Evolutionary conservation across 2,888 invertebrate genomes (phyloP).

Genomic region (Andrena dorsata): DNA sequence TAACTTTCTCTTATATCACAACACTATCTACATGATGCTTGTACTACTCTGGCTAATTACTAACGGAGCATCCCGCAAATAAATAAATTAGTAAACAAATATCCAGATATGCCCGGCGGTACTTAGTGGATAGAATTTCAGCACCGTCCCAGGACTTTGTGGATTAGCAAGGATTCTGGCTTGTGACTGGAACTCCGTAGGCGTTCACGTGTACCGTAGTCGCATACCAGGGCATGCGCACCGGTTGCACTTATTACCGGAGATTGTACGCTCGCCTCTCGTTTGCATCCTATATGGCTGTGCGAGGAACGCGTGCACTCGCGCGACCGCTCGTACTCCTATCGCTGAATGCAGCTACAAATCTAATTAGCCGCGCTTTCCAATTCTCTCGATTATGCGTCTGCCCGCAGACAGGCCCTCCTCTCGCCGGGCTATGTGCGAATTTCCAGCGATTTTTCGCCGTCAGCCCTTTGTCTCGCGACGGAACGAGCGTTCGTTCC

Average conservation of each 20-base stretch:
- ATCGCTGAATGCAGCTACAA: slow-evolving; percentile 29
- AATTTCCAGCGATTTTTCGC: background rate
- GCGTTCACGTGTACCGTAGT: slow-evolving; percentile 49
- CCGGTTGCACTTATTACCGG: slow-evolving; percentile 73
- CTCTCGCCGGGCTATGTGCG: background rate
- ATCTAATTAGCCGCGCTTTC: slow-evolving; percentile 69
- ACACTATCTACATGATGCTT: too few relatives aligned
- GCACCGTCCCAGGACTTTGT: too few relatives aligned
- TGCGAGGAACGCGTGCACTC: slow-evolving; percentile 23
- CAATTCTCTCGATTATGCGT: slow-evolving; percentile 54
- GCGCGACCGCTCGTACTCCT: background rate
- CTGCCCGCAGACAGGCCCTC: slow-evolving; percentile 13
- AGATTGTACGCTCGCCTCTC: slow-evolving; percentile 73
- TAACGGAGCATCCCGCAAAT: too few relatives aligned
- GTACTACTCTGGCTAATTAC: too few relatives aligned
- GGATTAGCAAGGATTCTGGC: slow-evolving; percentile 29
- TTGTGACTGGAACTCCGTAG: slow-evolving; percentile 41
- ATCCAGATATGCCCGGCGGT: too few relatives aligned
- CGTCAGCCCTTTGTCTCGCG: background rate
- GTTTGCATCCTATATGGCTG: slow-evolving; percentile 65
- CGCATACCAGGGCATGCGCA: slow-evolving; percentile 64
- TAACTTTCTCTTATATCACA: too few relatives aligned
- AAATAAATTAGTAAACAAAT: too few relatives aligned
- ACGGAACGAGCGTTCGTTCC: background rate
- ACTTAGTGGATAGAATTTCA: too few relatives aligned